Percentiles rank a stretch among this genome's conserved stretches.
Conservation (phyloP, 2,797 vertebrate species). For the Apodemus agrarius region DNA sequence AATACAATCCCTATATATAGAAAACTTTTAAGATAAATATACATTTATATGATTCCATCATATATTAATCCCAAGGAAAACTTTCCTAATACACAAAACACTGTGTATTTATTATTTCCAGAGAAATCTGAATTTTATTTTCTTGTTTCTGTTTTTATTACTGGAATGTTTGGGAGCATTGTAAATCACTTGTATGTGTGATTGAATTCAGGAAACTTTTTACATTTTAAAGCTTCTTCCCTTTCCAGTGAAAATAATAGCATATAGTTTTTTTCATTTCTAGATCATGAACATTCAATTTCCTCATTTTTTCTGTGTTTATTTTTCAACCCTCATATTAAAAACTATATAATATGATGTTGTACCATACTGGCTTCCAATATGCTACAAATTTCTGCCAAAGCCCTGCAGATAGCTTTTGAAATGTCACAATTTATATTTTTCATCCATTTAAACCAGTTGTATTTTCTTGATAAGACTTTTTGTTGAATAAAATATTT, state of each 20-base stretch:
- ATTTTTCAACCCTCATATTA: slow-evolving; percentile 63
- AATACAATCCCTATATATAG: background rate
- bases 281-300: slow-evolving; percentile 71
- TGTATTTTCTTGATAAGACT: background rate
- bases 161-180: background rate
- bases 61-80: slow-evolving; percentile 10
- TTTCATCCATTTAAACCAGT: slow-evolving; percentile 11
- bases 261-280: slow-evolving; percentile 61
- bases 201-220: slow-evolving; percentile 60
- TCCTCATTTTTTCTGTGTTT: slow-evolving; percentile 46
- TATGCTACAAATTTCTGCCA: background rate
- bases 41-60: background rate
- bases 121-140: slow-evolving; percentile 30
- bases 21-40: background rate
- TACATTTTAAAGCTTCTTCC: slow-evolving; percentile 72
- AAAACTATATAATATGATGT: background rate
- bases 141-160: slow-evolving; percentile 48
- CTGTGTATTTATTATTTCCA: background rate
- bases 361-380: background rate
- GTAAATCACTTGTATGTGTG: slow-evolving; percentile 33
- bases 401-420: background rate
- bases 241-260: slow-evolving; percentile 66
- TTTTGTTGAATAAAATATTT: slow-evolving; percentile 1
- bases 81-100: background rate
- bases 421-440: slow-evolving; percentile 2